These are phyloP conservation scores for Hemistola chrysoprasaria DNA, from an alignment of 2,888 invertebrate genomes.

Conservation along the genomic window DNA sequence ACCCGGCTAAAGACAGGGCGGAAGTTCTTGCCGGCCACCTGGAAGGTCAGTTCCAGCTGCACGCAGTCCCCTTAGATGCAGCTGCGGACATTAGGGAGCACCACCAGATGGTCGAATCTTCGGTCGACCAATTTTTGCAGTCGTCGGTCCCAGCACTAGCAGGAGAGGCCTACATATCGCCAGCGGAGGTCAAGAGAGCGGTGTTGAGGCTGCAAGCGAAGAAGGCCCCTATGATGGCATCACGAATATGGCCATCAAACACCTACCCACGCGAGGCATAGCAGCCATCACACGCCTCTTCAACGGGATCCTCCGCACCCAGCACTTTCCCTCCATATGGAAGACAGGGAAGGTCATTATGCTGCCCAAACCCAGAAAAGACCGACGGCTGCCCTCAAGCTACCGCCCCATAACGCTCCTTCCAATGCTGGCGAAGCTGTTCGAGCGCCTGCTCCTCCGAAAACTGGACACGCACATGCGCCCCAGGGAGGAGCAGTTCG, in stretches of 20 bases:
- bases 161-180: neutral
- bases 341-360: slow-evolving; percentile 22
- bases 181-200: neutral
- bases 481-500: too few species aligned
- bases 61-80: neutral
- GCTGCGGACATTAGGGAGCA: neutral
- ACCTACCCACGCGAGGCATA: neutral
- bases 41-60: neutral
- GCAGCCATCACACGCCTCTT: slow-evolving; percentile 2
- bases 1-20: neutral
- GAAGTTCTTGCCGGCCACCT: neutral
- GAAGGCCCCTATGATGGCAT: slow-evolving; percentile 4
- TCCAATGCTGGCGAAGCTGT: too few species aligned
- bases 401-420: too few species aligned
- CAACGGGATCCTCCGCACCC: slow-evolving; percentile 12
- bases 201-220: neutral
- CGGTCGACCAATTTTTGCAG: neutral
- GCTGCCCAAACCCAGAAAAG: too few species aligned
- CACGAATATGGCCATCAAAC: neutral
- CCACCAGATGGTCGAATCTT: neutral
- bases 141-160: neutral
- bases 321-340: slow-evolving; percentile 17
- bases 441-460: too few species aligned
- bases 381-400: too few species aligned
- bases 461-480: too few species aligned